Conservation (phyloP, 2,888 invertebrate species). For the Magallana nippona region DNA sequence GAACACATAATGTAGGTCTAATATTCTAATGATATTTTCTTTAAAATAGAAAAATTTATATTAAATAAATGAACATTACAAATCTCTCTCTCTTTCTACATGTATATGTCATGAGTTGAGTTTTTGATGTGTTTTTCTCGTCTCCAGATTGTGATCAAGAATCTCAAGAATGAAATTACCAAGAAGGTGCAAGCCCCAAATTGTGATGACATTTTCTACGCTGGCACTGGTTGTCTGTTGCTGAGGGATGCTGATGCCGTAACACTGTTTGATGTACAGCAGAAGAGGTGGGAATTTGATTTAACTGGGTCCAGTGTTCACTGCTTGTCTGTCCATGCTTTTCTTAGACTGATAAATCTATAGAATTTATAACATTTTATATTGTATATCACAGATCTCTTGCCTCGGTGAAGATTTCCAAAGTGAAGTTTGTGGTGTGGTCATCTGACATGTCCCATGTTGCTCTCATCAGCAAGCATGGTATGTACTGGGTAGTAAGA, state of each 20-base stretch:
- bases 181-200: slow-evolving; percentile 85
- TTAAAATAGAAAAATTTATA: background rate
- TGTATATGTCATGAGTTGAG: no score
- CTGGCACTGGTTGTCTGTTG: slow-evolving; percentile 97
- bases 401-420: slow-evolving; percentile 87
- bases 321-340: background rate
- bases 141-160: slow-evolving; percentile 91
- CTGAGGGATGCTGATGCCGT: slow-evolving; percentile 94
- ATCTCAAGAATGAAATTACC: slow-evolving; percentile 95
- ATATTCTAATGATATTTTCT: background rate
- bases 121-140: background rate
- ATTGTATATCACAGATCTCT: slow-evolving; percentile 79
- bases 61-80: no score
- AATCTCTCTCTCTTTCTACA: background rate
- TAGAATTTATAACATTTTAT: background rate
- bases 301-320: background rate
- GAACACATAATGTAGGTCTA: slow-evolving; percentile 89
- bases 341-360: no score
- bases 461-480: slow-evolving; percentile 95
- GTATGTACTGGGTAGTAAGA: slow-evolving; percentile 79
- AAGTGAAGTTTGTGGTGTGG: slow-evolving; percentile 90
- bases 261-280: slow-evolving; percentile 97
- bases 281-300: slow-evolving; percentile 85
- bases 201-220: slow-evolving; percentile 99
- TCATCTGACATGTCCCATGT: slow-evolving; percentile 96